phyloP scores from a whole-genome alignment of 1,140 invertebrate genomes.

The Planococcus citri region DNA sequence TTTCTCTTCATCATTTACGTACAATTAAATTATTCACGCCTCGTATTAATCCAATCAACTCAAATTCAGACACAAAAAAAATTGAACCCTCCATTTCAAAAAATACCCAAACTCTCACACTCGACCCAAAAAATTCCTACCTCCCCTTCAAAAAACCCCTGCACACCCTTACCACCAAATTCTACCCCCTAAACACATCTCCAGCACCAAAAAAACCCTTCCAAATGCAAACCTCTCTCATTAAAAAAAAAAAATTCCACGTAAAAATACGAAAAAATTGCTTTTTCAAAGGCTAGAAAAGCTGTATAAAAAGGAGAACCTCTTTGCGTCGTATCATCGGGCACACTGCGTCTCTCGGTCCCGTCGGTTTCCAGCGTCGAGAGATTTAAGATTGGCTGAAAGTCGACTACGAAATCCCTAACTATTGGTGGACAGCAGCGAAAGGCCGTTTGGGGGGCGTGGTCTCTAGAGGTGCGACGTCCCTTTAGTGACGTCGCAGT shows the following conservation, averaged over 20 bases:
- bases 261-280: not conserved
- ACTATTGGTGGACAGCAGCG: not conserved
- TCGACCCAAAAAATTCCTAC: too few species aligned
- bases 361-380: not conserved
- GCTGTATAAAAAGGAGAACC: not conserved
- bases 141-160: too few species aligned
- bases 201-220: too few species aligned
- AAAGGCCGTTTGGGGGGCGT: not conserved
- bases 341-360: conserved; percentile 4
- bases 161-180: too few species aligned
- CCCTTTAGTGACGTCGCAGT: conserved; percentile 5
- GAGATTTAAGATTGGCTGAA: conserved; percentile 2
- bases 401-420: not conserved
- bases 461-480: not conserved
- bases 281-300: not conserved
- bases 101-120: too few species aligned
- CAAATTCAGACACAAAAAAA: too few species aligned
- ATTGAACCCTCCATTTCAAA: too few species aligned
- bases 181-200: too few species aligned
- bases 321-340: not conserved
- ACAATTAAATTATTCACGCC: too few species aligned
- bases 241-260: not conserved
- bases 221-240: too few species aligned
- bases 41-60: too few species aligned
- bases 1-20: too few species aligned